Evolutionary conservation across 2,113 vertebrate species (phyloP), one percentile per base, ranked within the genome.

Genomic region (Pica pica): DNA sequence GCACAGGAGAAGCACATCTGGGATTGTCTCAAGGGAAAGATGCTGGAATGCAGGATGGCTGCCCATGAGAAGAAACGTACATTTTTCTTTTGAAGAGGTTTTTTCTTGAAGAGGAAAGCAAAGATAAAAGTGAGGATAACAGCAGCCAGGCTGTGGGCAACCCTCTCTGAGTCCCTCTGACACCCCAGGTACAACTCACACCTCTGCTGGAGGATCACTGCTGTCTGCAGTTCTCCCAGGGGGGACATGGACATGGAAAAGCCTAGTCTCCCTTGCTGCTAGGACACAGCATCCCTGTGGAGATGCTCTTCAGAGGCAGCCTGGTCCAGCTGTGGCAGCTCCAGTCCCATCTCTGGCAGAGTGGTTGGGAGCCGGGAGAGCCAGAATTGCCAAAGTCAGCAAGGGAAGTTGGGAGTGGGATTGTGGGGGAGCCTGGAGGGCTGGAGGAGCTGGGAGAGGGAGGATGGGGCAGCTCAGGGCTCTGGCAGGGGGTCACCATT

Each of bases 331-430:
- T 33, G 50, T 31, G 33, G 46, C 30, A 68, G 28, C 30, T 7
- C 1, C 18, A 14, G 42, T 37, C 73, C 31, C 41, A 24, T 12
- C 26, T 31, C 49, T 27, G 71, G 33, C 47, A 68, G 24, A 52
- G 23, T 14, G 16, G 7, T 26, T 13, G 31, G 20, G 24, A 42
- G 20, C 46, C 10, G 5, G 56, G 27, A 63, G 42, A 68, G 60
- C 18, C 6, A 13, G 70, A 26, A 39, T 31, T 2, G 0, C 6
- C 0, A 3, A 33, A 16, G 42, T 22, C 21, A 12, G 20, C 21
- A 19, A 87, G 61, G 23, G 44, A 23, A 59, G 22, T 10, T 16
- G 15, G 59, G 46, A 68, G 24, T n/a, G 31, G 70, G 41, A 16
- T 9, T 11, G 16, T 3, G 26, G 4, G 24, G 13, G 52, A 57